Base-by-base conservation (phyloP, 1,140 invertebrate species). In the Temnothorax curvispinosus region DNA sequence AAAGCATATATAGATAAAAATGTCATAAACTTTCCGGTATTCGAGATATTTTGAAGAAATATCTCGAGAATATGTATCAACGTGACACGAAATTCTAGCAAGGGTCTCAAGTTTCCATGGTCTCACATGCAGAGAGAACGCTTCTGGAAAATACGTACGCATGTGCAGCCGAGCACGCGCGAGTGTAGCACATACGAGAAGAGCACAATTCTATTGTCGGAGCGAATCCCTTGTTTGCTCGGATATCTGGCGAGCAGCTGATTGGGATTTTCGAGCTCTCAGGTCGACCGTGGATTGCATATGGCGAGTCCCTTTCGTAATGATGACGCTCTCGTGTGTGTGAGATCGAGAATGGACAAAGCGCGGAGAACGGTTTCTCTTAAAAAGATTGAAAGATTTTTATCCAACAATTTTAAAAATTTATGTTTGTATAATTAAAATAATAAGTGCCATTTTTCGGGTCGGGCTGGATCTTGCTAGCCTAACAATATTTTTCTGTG, bases 161-260 rank as follows among this genome's bases (percentile, higher is more conserved):
- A 38, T 75, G 69, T 71, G 84, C 41, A 56, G 32, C 35, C 54
- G 54, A 75, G 54, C 72, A 90, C 81, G 76, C 74, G 81, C 86
- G 90, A 75, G 65, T 72, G 50, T 74, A 85, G 69, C 85, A 88
- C 76, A 85, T 64, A 84, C 56, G 86, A 60, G 58, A 77, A 21
- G 86, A 60, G 89, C 92, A 86, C 89, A 87, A 86, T 90, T 82
- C 90, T 81, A 93, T 94, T 94, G 93, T 94, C 86, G 47, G 85
- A 78, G 88, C 69, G 87, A 86, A 90, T 92, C 86, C 89, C 91
- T 92, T 92, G 91, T 94, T 92, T 93, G 93, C 85, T 92, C 85
- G 86, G 91, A 90, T 87, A 93, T 93, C 91, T 93, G 92, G 89
- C 86, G 75, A 93, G 92, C 93, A 94, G 93, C 93, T 94, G 94